Conservation (phyloP, 37 sponge, comb jelly and placozoan species). For the Chondrosia reniformis region DNA sequence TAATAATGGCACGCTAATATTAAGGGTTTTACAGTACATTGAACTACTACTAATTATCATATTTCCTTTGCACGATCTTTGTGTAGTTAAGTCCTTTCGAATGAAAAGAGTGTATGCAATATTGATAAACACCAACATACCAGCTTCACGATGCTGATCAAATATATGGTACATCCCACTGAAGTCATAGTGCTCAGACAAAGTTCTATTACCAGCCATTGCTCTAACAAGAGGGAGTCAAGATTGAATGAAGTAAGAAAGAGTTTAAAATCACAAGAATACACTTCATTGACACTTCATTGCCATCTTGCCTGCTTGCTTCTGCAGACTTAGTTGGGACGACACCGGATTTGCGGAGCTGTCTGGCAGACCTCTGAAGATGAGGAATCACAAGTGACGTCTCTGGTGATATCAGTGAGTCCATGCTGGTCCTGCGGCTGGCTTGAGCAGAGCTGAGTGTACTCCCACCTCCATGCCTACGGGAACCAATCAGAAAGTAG, state of each 20-base stretch:
- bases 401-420: constrained; percentile 37
- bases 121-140: constrained; percentile 37
- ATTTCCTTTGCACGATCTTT: no score
- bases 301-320: constrained; percentile 64
- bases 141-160: constrained; percentile 67
- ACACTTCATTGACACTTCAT: not conserved
- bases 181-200: constrained; percentile 82
- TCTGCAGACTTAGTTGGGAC: constrained; percentile 76
- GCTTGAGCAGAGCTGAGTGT: not conserved
- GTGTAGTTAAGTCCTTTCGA: no score
- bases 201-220: constrained; percentile 68
- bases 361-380: not conserved
- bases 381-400: not conserved
- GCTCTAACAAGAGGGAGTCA: constrained; percentile 31
- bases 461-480: not conserved
- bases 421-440: constrained; percentile 47
- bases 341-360: constrained; percentile 35
- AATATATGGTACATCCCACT: constrained; percentile 88
- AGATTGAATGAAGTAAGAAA: not conserved
- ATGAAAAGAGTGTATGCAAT: no score
- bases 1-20: no score
- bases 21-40: no score
- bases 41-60: no score
- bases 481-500: not conserved
- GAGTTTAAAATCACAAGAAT: not conserved